Evolutionary conservation across 2,797 vertebrate species (phyloP), one percentile per base, ranked within the genome.

Genomic region (Poecilia wingei): DNA sequence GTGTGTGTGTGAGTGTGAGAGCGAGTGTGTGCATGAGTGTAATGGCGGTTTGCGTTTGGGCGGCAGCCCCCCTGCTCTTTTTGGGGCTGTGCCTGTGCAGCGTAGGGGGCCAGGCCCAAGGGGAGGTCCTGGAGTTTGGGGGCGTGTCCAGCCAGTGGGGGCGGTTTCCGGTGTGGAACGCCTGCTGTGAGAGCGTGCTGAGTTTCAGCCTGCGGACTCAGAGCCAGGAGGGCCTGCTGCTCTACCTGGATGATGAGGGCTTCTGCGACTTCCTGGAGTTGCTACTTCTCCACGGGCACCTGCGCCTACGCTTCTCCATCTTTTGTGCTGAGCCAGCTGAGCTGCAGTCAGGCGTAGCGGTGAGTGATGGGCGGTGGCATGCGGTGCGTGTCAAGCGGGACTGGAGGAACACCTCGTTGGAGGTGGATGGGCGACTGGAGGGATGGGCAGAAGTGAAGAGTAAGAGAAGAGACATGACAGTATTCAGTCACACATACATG

Each of bases 181-280:
- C 98, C 57, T 99, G 98, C 95, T 99, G 98, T 0, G 98, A 99
- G 91, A 99, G 98, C 0, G 98, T 99, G 91, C 97, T 99, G 96
- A 99, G 97, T 94, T 99, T 99, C 96, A 98, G 98, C 94, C 97
- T 99, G 96, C 98, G 98, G 96, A 99, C 98, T 1, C 98, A 97
- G 93, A 98, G 97, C 84, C 97, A 98, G 83, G 97, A 98, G 2
- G 98, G 98, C 92, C 96, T 99, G 61, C 95, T 99, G 94, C 97
- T 99, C 89, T 99, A 99, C 95, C 97, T 99, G 1, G 98, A 99
- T 1, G 98, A 99, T 0, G 98, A 99, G 93, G 98, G 98, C 84
- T 99, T 99, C 95, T 99, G 98, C 6, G 98, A 99, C 95, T 99
- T 99, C 94, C 94, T 99, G 94, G 98, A 99, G 94, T 96, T 99